These are phyloP conservation scores for Mesorhabditis spiculigera DNA, from an alignment of 2,888 invertebrate genomes.

Conservation along the genomic window DNA sequence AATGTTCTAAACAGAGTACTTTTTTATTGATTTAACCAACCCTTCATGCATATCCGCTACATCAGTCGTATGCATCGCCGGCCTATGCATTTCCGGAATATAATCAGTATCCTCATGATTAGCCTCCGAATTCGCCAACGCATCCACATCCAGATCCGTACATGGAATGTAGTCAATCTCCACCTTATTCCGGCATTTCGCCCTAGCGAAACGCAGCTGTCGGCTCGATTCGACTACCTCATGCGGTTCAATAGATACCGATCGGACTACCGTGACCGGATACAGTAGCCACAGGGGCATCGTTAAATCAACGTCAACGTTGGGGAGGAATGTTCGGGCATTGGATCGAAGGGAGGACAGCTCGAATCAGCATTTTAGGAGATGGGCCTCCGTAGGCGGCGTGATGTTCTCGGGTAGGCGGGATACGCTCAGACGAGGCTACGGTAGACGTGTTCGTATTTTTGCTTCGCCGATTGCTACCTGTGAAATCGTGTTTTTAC, in stretches of 20 bases:
- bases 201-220: conserved; percentile 98
- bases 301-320: conserved; percentile 87
- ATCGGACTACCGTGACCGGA: conserved; percentile 93
- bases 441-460: conserved; percentile 60
- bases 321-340: conserved; percentile 87
- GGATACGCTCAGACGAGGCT: conserved; percentile 84
- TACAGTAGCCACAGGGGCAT: conserved; percentile 91
- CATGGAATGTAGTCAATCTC: conserved; percentile 59
- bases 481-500: not conserved
- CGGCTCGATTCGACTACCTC: conserved; percentile 78
- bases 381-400: conserved; percentile 96
- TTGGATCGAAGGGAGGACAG: conserved; percentile 92
- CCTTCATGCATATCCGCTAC: conserved; percentile 39
- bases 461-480: conserved; percentile 38
- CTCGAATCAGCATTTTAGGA: conserved; percentile 78
- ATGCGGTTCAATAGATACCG: conserved; percentile 66
- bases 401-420: conserved; percentile 93
- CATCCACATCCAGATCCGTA: conserved; percentile 51
- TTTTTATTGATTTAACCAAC: conserved; percentile 17
- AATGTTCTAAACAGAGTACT: too few relatives aligned
- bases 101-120: conserved; percentile 38
- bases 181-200: conserved; percentile 33
- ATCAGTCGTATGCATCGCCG: conserved; percentile 43
- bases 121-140: conserved; percentile 26
- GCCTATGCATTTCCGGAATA: conserved; percentile 39